phyloP scores from a whole-genome alignment of 2,888 invertebrate genomes.

The Protodeltote pygarga region DNA sequence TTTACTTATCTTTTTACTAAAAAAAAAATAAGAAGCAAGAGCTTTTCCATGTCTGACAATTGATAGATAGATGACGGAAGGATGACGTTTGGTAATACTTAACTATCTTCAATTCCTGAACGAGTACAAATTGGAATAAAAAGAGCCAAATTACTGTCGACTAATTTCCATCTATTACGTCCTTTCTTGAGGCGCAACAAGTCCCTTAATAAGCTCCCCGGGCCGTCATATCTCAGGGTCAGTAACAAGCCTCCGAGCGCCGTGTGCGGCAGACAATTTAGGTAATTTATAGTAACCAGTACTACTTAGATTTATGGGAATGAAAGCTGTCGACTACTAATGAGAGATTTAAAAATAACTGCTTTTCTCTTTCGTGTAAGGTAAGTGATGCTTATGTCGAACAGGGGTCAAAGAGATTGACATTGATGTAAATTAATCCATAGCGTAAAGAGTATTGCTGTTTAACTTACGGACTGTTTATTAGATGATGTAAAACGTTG shows the following conservation, averaged over 20 bases:
- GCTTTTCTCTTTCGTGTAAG: constrained; percentile 32
- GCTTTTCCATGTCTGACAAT: not conserved
- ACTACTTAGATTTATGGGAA: constrained; percentile 41
- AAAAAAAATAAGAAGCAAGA: too few relatives aligned
- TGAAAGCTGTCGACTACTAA: constrained; percentile 43
- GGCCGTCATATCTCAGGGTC: constrained; percentile 36
- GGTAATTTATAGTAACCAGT: constrained; percentile 53
- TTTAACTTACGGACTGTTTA: not conserved
- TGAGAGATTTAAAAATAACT: constrained; percentile 45
- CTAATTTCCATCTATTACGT: constrained; percentile 38
- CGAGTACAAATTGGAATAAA: constrained; percentile 10
- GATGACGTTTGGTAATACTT: constrained; percentile 1
- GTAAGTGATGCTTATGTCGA: not conserved
- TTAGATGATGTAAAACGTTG: too few relatives aligned
- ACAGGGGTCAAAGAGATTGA: constrained; percentile 3
- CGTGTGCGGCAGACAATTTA: constrained; percentile 56
- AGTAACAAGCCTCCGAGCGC: constrained; percentile 39
- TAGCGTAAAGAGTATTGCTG: not conserved
- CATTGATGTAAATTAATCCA: not conserved
- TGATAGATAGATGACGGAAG: not conserved
- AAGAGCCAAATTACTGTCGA: constrained; percentile 8
- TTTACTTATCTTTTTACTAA: too few relatives aligned
- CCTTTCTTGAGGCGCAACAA: not conserved
- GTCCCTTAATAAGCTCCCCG: constrained; percentile 35
- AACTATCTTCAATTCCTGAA: not conserved